These are phyloP conservation scores for Ictidomys tridecemlineatus DNA, from an alignment of 2,113 vertebrate genomes.

Conservation along the genomic window DNA sequence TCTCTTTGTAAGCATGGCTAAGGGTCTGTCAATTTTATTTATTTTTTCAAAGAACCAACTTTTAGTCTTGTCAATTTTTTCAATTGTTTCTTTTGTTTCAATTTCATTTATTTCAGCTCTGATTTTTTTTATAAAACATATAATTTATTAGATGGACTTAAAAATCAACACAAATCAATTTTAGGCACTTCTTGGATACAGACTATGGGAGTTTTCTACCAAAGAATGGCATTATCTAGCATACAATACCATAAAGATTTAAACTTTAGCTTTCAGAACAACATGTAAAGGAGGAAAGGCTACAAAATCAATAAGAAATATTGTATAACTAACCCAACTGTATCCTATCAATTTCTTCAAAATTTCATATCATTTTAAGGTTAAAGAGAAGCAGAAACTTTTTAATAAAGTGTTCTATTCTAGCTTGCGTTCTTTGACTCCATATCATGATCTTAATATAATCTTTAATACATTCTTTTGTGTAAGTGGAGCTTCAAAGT, in stretches of 20 bases:
- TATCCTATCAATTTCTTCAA: conserved; percentile 46
- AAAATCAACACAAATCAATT: conserved; percentile 71
- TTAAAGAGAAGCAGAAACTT: conserved; percentile 56
- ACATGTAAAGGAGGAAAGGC: neutral
- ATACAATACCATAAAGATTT: neutral
- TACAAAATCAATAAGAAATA: conserved; percentile 40
- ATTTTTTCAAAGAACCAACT: no score
- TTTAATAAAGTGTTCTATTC: conserved; percentile 28
- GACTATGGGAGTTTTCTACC: conserved; percentile 52
- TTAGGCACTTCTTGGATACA: conserved; percentile 86
- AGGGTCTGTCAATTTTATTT: no score
- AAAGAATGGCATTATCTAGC: neutral
- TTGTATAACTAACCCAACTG: conserved; percentile 39
- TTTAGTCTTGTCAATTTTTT: no score
- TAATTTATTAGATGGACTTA: conserved; percentile 48
- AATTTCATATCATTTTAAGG: neutral
- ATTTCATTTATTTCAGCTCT: no score
- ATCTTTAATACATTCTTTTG: conserved; percentile 13
- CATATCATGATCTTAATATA: conserved; percentile 7
- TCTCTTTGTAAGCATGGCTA: no score
- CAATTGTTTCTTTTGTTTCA: no score
- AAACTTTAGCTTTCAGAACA: neutral
- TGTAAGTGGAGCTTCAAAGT: neutral
- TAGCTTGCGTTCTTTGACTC: conserved; percentile 12
- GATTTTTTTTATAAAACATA: conserved; percentile 71